Evolutionary conservation across 2,113 vertebrate genomes (phyloP), one percentile per base, ranked within the genome.

Genomic region (Seriola dumerili): DNA sequence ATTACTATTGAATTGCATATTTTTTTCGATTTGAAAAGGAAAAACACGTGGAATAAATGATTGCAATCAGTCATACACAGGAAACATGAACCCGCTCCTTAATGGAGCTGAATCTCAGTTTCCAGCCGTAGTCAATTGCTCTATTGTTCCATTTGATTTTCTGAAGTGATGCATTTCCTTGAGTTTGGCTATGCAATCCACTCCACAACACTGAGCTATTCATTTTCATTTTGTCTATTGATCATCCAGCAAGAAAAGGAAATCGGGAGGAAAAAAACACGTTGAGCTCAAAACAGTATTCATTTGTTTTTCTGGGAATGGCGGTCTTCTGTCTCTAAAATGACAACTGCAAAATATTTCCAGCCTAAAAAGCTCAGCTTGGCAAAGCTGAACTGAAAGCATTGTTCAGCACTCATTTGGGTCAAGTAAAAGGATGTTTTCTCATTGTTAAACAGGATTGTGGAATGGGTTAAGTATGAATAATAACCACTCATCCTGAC

Each of bases 181-280:
- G 52, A 80, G 88, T 80, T 72, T 80, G 58, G 9, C 67, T 48
- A 46, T 54, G 57, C 73, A 80, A 87, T 88, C 73, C 65, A 63
- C 69, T 83, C 68, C 46, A 57, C 59, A 13, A 75, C 57, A n/a
- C 72, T 58, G 55, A 87, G 78, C 80, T 74, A 82, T 89, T 78
- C 68, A 89, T 90, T 91, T 89, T 88, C 69, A 89, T 92, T 92
- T 85, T 76, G 73, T 85, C 57, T 73, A 82, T 91, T 88, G 77
- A 88, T 91, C 85, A 85, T 85, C 44, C 61, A 36, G 76, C 44
- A 78, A 72, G 34, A 40, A 75, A 68, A 55, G 48, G 36, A 84
- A 85, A 81, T 72, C 0, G 59, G 23, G 19, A 16, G 48, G 16
- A 42, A 71, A 83, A 78, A 23, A 72, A 23, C 54, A 81, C 61